A percentile compares a stretch with the other conserved stretches of the same genome.
Conservation (phyloP, 1,140 invertebrate genomes). For the Plutomurus gul region DNA sequence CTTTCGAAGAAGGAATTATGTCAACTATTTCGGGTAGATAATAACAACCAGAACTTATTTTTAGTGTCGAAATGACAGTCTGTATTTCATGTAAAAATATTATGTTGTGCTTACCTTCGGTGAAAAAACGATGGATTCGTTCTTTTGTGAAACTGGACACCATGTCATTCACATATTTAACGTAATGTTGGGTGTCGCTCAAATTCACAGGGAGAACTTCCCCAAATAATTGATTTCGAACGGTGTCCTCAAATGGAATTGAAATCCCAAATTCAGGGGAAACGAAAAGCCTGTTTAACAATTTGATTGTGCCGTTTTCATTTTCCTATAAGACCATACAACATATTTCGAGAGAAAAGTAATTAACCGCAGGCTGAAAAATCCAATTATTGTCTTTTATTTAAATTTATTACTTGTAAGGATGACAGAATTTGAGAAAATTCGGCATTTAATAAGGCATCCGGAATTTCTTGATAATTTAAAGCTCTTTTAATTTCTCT, state of each 20-base stretch:
- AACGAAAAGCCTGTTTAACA: neutral
- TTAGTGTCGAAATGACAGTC: too few species aligned
- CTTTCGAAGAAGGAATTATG: neutral
- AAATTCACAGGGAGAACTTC: neutral
- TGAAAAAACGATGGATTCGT: neutral
- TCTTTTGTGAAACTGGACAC: neutral
- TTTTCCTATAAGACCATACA: too few species aligned
- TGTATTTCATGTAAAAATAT: neutral
- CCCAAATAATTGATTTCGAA: neutral
- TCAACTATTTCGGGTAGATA: neutral
- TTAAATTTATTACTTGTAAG: neutral
- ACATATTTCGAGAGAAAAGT: too few species aligned
- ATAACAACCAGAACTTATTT: neutral
- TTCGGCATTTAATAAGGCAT: neutral
- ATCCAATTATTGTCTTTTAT: neutral
- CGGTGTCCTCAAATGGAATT: neutral
- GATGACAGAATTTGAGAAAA: neutral
- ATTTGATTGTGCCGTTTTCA: neutral
- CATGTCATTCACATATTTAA: neutral
- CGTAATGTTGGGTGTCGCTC: neutral
- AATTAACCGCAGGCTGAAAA: too few species aligned
- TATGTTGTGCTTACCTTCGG: neutral
- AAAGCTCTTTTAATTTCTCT: constrained; percentile 10
- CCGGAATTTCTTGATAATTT: constrained; percentile 6
- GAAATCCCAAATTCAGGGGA: neutral